Evolutionary conservation across 2,113 vertebrate genomes (phyloP).

Genomic region (Pontoporia blainvillei): DNA sequence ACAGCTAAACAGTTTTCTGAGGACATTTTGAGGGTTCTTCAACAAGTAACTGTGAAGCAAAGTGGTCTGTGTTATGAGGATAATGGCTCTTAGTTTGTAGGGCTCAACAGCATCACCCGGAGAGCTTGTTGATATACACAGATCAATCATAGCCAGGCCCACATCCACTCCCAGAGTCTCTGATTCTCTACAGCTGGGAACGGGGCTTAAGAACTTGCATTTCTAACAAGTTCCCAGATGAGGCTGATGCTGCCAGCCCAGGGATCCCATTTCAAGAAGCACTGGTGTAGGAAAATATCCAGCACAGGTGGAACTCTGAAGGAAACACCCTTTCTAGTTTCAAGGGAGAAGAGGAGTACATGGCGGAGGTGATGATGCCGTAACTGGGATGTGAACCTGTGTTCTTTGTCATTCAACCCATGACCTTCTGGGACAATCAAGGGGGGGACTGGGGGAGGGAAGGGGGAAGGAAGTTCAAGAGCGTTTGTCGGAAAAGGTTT

Average conservation of each 20-base stretch:
- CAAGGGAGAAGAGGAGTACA: not conserved
- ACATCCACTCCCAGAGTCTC: not conserved
- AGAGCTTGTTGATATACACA: not conserved
- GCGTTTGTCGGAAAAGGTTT: not conserved
- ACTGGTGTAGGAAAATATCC: not conserved
- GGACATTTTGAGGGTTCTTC: not conserved
- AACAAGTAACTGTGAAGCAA: not conserved
- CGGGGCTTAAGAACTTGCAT: not conserved
- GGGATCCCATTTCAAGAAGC: not conserved
- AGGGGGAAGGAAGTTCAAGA: not conserved
- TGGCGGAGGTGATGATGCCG: accelerated
- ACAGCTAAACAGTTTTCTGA: not conserved
- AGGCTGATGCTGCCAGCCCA: not conserved
- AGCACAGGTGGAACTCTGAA: not conserved
- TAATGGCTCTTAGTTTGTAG: accelerated
- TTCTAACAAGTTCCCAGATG: not conserved
- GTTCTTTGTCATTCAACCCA: not conserved
- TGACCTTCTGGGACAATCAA: not conserved
- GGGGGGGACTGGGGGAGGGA: accelerated
- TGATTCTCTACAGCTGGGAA: not conserved
- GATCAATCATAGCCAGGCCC: not conserved
- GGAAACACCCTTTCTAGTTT: not conserved
- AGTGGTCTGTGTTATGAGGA: not conserved
- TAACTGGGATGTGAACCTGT: not conserved
- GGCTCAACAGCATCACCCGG: accelerated